Evolutionary conservation across 2,888 invertebrate species (phyloP).

Genomic region (Odontocerum albicorne): DNA sequence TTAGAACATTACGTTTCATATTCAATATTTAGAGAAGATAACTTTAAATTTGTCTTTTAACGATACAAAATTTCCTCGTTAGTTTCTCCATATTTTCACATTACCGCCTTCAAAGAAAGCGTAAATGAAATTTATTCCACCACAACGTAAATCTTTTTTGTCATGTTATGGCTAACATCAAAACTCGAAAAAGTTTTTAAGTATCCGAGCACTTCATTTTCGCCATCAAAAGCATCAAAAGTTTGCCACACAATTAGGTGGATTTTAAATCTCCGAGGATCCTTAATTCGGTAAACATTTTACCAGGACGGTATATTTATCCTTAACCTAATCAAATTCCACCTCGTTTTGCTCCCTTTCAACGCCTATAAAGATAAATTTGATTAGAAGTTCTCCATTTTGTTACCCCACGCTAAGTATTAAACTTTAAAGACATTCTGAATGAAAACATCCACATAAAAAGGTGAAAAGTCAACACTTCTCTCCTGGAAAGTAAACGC

Average conservation of each 20-base stretch:
- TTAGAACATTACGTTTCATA: no score
- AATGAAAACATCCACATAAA: no score
- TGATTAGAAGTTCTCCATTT: constrained; percentile 6
- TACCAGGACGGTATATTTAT: neutral
- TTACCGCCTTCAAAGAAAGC: no score
- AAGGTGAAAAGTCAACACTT: no score
- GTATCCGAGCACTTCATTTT: neutral
- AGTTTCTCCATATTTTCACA: no score
- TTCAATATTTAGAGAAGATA: no score
- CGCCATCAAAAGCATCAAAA: neutral
- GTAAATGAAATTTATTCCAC: neutral
- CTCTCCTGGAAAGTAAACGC: no score
- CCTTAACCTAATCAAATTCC: constrained; percentile 4
- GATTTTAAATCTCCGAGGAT: neutral
- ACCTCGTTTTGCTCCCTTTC: constrained; percentile 7
- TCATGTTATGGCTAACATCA: neutral
- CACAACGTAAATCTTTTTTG: neutral
- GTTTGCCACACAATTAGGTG: no score
- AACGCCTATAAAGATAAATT: constrained; percentile 10
- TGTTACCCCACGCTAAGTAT: constrained; percentile 6
- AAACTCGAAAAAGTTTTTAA: neutral
- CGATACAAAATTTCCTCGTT: no score
- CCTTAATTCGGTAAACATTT: neutral
- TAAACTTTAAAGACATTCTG: no score
- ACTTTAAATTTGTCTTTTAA: no score